These are phyloP conservation scores for Cygnus olor DNA, from an alignment of 2,797 vertebrate species.

Conservation along the genomic window DNA sequence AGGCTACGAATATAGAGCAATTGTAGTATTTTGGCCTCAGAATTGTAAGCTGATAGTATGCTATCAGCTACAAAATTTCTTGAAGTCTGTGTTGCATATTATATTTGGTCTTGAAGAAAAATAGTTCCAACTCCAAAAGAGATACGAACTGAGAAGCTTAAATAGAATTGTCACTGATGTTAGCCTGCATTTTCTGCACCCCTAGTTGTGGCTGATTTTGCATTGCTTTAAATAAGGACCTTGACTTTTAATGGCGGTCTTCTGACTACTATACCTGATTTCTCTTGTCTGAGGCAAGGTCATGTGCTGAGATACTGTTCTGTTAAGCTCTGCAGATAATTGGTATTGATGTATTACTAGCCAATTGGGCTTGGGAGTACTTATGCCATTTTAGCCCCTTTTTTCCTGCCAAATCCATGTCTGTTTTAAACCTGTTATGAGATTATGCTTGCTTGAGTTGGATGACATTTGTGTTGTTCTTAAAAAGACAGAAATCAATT, in stretches of 20 bases:
- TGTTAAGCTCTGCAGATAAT: background rate
- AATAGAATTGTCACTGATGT: background rate
- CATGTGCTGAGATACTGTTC: background rate
- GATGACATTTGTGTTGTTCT: background rate
- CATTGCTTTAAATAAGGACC: background rate
- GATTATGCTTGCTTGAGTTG: background rate
- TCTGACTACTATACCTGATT: background rate
- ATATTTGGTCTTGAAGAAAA: background rate
- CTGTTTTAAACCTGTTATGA: background rate
- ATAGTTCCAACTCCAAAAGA: background rate
- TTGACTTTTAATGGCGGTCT: background rate
- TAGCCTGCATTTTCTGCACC: no score
- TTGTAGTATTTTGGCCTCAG: background rate
- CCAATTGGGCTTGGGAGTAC: background rate
- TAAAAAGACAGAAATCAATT: background rate
- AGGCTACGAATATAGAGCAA: background rate
- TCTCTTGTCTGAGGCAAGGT: background rate
- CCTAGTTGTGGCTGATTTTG: background rate
- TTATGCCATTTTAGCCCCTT: background rate
- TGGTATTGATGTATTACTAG: background rate
- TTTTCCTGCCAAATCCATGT: background rate
- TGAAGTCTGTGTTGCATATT: background rate
- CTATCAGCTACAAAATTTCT: background rate
- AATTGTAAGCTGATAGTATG: background rate
- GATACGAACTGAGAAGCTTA: background rate